phyloP scores from a whole-genome alignment of 2,113 vertebrate species.

The Malaclemys terrapin region DNA sequence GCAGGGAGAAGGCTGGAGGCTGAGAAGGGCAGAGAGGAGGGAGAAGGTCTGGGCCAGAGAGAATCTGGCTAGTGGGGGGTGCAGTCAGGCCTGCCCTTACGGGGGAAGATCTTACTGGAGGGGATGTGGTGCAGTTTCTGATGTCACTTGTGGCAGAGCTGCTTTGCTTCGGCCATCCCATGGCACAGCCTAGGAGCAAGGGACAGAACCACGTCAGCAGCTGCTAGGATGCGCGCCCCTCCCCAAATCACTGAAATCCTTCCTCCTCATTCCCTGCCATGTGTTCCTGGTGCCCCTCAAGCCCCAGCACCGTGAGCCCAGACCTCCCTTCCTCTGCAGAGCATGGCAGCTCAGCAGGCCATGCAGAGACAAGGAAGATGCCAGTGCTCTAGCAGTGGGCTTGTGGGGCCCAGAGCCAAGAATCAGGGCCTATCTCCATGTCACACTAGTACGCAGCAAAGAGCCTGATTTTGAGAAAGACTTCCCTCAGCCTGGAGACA shows the following conservation, averaged over 20 bases:
- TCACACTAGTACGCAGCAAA: neutral
- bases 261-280: neutral
- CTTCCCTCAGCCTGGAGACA: neutral
- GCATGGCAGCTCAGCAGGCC: neutral
- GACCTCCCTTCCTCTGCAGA: neutral
- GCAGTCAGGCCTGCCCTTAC: no score
- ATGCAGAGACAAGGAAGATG: neutral
- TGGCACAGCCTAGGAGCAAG: slow-evolving; percentile 47
- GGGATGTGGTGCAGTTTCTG: slow-evolving; percentile 67
- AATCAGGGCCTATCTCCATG: neutral
- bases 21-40: neutral
- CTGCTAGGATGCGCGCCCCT: neutral
- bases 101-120: slow-evolving; percentile 73
- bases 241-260: neutral
- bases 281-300: neutral
- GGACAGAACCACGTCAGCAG: neutral
- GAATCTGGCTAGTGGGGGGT: neutral
- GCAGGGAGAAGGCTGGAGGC: neutral
- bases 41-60: neutral
- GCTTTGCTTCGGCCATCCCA: neutral
- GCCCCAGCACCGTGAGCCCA: neutral
- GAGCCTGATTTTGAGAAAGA: neutral
- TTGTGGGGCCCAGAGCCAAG: neutral
- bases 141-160: slow-evolving; percentile 28
- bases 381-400: neutral